Conservation (phyloP, 2,888 invertebrate genomes). For the Leptinotarsa peninsularis region DNA sequence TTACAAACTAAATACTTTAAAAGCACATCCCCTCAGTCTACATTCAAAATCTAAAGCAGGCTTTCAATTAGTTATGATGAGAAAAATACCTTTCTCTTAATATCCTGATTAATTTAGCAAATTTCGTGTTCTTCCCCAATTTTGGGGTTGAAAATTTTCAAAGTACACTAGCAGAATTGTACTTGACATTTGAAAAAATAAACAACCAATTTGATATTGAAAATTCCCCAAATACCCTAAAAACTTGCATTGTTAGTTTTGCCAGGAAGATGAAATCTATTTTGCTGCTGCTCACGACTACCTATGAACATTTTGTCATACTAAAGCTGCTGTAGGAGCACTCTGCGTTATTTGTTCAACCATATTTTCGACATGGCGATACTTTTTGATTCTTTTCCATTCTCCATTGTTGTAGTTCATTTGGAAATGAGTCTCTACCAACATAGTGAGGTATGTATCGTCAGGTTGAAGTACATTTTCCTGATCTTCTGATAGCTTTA, state of each 20-base stretch:
- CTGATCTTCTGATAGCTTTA: constrained; percentile 91
- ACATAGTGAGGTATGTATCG: constrained; percentile 81
- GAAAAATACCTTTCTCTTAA: not conserved
- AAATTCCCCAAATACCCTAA: not conserved
- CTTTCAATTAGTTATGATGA: too few relatives aligned
- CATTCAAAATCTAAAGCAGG: constrained; percentile 7
- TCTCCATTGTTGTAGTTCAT: constrained; percentile 99
- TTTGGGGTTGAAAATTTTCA: not conserved
- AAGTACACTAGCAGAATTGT: not conserved
- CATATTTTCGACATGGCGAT: constrained; percentile 76
- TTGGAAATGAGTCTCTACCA: constrained; percentile 96
- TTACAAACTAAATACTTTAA: not conserved
- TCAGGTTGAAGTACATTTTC: constrained; percentile 90
- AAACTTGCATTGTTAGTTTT: constrained; percentile 2
- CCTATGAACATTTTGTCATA: constrained; percentile 49
- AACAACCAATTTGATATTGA: not conserved
- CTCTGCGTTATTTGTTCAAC: constrained; percentile 62
- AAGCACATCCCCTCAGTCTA: constrained; percentile 21
- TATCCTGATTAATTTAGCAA: not conserved
- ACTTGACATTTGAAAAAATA: not conserved
- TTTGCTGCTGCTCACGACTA: constrained; percentile 24
- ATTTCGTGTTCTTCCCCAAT: not conserved
- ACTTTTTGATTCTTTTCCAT: constrained; percentile 95
- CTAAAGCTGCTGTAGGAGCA: constrained; percentile 57
- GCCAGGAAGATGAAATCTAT: constrained; percentile 8